Base-by-base conservation (phyloP, 1,140 invertebrate species). In the Venustaconcha ellipsiformis region DNA sequence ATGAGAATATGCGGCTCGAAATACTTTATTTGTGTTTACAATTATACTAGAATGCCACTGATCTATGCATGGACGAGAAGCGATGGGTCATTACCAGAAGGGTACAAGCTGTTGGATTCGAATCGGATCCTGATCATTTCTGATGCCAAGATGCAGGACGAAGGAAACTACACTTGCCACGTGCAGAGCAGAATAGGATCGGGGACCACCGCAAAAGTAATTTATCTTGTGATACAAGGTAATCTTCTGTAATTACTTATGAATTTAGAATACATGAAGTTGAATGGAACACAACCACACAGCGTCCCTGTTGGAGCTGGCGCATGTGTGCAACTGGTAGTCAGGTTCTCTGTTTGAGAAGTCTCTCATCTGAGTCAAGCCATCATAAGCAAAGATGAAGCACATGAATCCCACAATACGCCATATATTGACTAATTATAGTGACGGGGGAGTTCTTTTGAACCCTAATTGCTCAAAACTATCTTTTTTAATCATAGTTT, bases 101-200 rank as follows among this genome's bases (percentile, higher is more conserved):
- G 93, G 78, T 92, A 94, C 0, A 91, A 92, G 60, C 90, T 94
- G 0, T 92, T 91, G 57, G 97, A 94, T 89, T 95, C 94, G 86
- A 95, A 96, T 84, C 92, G 97, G 59, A 94, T 99, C 18, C 89
- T 99, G 14, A 94, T 94, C 20, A 94, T 99, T 78, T 95, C 94
- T 14, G 93, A 94, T 83, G 95, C 97, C 0, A 93, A 94, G 67
- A 94, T 98, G 14, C 96, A 97, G 89, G 97, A 99, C 91, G 94
- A 96, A 89, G 97, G 97, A 18, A 95, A 97, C 88, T 99, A 99
- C 89, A 91, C 93, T 13, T 99, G 97, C 90, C 92, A 94, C 70
- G 96, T 95, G 17, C 92, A 92, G 14, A 97, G 97, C 90, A 12
- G 67, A 26, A 23, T 58, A 57, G 73, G 80, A 66, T 65, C 57